These are phyloP conservation scores for Orchestes rusci DNA, from an alignment of 2,888 invertebrate species.

Conservation along the genomic window DNA sequence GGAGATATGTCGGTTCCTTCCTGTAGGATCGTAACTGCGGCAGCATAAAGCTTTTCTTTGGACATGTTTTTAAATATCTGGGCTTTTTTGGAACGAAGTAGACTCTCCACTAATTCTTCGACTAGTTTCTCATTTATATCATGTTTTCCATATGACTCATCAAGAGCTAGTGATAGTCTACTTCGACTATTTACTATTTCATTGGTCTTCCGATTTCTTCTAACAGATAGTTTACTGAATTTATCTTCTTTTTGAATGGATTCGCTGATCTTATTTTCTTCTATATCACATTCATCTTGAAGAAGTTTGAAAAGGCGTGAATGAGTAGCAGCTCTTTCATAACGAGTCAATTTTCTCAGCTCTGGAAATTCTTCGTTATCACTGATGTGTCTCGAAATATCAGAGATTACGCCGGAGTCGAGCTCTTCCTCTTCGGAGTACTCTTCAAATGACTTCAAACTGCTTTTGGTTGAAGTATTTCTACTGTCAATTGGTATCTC, in stretches of 20 bases:
- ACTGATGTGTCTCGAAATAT: constrained; percentile 60
- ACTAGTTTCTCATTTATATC: constrained; percentile 50
- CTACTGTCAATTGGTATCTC: constrained; percentile 28
- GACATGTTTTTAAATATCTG: constrained; percentile 49
- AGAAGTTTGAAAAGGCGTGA: constrained; percentile 61
- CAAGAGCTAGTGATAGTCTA: constrained; percentile 48
- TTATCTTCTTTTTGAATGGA: constrained; percentile 20
- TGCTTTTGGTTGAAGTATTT: constrained; percentile 35
- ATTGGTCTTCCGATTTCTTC: constrained; percentile 31
- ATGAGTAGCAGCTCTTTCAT: constrained; percentile 65
- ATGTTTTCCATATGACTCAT: constrained; percentile 35
- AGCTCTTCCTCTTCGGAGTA: constrained; percentile 48
- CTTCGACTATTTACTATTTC: constrained; percentile 45
- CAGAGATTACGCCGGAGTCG: constrained; percentile 64
- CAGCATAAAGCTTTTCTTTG: constrained; percentile 52
- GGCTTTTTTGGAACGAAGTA: constrained; percentile 50
- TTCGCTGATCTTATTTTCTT: constrained; percentile 36
- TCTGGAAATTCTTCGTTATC: constrained; percentile 59
- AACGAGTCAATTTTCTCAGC: constrained; percentile 51
- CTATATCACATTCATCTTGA: constrained; percentile 51
- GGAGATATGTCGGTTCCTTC: constrained; percentile 48
- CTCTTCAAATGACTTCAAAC: constrained; percentile 41
- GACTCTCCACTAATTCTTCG: constrained; percentile 52
- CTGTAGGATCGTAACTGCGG: constrained; percentile 50
- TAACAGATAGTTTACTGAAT: constrained; percentile 25